Conservation (phyloP, 1,140 invertebrate species). For the Fopius arisanus region DNA sequence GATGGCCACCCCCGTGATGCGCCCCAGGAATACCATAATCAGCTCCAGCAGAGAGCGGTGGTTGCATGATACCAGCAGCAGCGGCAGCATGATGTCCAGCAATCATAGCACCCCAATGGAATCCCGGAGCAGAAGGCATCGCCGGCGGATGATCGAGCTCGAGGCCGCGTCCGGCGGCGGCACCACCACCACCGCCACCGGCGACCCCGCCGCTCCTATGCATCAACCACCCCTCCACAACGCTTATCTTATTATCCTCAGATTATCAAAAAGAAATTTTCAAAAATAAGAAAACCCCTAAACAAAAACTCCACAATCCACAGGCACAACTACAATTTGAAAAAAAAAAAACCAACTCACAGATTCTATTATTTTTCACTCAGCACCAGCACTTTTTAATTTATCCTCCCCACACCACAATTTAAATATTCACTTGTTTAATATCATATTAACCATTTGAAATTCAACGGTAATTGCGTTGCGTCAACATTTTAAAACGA, state of each 20-base stretch:
- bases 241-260: conserved; percentile 32
- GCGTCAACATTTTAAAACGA: not conserved
- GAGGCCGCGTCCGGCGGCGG: conserved; percentile 63
- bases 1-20: conserved; percentile 61
- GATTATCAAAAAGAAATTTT: not conserved
- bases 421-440: not conserved
- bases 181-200: conserved; percentile 53
- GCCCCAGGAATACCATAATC: conserved; percentile 67
- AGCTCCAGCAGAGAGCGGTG: conserved; percentile 47
- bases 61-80: conserved; percentile 71
- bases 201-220: conserved; percentile 61
- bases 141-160: conserved; percentile 64
- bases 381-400: not conserved
- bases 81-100: conserved; percentile 63
- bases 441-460: not conserved
- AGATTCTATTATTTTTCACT: not conserved
- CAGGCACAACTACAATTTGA: not conserved
- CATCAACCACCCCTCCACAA: conserved; percentile 65
- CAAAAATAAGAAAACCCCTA: conserved; percentile 14
- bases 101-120: conserved; percentile 62
- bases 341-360: not conserved
- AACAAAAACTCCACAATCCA: not conserved
- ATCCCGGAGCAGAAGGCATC: conserved; percentile 54
- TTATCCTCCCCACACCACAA: not conserved
- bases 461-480: not conserved